A percentile compares a stretch with the other conserved stretches of the same genome.
phyloP scores from a whole-genome alignment of 2,113 vertebrate genomes.

The Pterophyllum scalare region DNA sequence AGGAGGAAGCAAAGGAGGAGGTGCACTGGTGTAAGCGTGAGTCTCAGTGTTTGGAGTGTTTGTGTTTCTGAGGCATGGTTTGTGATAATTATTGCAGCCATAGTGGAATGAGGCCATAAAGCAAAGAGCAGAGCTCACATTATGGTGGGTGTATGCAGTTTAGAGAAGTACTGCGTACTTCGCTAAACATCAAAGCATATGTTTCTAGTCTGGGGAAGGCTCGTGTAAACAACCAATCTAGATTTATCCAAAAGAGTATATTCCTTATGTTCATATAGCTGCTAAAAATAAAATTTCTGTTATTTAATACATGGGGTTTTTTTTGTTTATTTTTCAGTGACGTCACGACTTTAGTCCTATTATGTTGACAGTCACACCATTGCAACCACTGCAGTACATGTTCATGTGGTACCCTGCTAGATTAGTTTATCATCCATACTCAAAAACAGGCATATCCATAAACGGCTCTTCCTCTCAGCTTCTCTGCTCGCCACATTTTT shows the following conservation, averaged over 20 bases:
- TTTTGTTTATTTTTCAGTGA: background rate
- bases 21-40: slow-evolving; percentile 23
- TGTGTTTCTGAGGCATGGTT: slow-evolving; percentile 65
- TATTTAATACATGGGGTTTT: background rate
- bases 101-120: slow-evolving; percentile 62
- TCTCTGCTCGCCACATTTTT: slow-evolving; percentile 47
- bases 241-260: background rate
- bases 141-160: slow-evolving; percentile 31
- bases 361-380: background rate
- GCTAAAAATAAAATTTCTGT: background rate
- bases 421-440: background rate
- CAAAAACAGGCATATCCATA: background rate
- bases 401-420: background rate
- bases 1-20: slow-evolving; percentile 7
- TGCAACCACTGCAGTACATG: background rate
- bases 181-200: slow-evolving; percentile 32
- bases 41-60: slow-evolving; percentile 54
- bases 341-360: background rate
- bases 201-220: background rate
- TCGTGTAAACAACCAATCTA: slow-evolving; percentile 20
- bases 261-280: background rate
- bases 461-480: slow-evolving; percentile 34
- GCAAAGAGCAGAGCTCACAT: slow-evolving; percentile 51
- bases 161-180: background rate
- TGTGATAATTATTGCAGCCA: slow-evolving; percentile 74